Conservation (phyloP, 2,797 vertebrate genomes). For the Gymnodraco acuticeps region DNA sequence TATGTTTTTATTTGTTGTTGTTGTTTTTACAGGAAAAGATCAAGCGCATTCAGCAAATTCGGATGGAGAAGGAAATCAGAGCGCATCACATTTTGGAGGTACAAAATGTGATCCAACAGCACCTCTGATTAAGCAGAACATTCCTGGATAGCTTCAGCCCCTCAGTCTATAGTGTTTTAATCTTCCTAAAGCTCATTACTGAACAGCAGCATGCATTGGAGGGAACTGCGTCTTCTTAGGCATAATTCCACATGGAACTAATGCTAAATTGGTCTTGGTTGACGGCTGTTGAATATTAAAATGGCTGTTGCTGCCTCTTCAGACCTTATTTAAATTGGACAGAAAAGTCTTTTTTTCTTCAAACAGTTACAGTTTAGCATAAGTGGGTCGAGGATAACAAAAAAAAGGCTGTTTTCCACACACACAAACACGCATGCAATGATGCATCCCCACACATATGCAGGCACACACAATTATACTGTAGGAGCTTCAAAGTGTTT, state of each 20-base stretch:
- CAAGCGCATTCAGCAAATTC: slow-evolving; percentile 98
- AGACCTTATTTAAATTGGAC: slow-evolving; percentile 88
- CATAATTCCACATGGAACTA: slow-evolving; percentile 87
- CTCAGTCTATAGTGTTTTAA: slow-evolving; percentile 83
- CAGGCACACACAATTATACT: slow-evolving; percentile 80
- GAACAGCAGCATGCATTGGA: slow-evolving; percentile 84
- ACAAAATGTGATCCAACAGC: slow-evolving; percentile 80
- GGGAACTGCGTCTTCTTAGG: slow-evolving; percentile 83
- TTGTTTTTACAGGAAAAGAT: slow-evolving; percentile 93
- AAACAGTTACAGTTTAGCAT: slow-evolving; percentile 88
- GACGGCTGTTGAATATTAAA: slow-evolving; percentile 89
- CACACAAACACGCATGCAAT: slow-evolving; percentile 60
- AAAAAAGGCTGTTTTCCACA: slow-evolving; percentile 77
- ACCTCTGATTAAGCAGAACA: slow-evolving; percentile 84
- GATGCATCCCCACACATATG: slow-evolving; percentile 48
- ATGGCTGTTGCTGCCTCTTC: slow-evolving; percentile 83
- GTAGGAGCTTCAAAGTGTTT: slow-evolving; percentile 87
- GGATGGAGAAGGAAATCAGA: slow-evolving; percentile 99
- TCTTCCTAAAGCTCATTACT: slow-evolving; percentile 84
- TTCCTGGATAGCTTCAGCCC: slow-evolving; percentile 80
- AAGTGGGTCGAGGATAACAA: slow-evolving; percentile 80
- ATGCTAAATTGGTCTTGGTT: slow-evolving; percentile 89
- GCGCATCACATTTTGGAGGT: slow-evolving; percentile 99
- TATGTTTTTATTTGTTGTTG: slow-evolving; percentile 26
- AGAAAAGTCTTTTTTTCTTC: slow-evolving; percentile 84